phyloP scores from a whole-genome alignment of 1,140 invertebrate species.

The Heliconius hermathena region DNA sequence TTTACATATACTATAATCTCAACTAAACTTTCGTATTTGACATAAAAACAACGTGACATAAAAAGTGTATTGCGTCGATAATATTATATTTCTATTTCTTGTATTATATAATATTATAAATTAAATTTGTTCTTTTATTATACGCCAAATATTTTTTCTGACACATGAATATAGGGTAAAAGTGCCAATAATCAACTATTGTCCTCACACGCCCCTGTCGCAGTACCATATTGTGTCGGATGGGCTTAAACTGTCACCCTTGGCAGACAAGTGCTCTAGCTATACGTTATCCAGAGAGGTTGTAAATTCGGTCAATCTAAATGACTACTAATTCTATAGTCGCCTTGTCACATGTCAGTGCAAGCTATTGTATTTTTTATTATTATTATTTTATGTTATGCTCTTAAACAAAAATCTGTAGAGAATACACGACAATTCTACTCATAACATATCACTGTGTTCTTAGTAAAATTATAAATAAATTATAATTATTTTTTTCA shows the following conservation, averaged over 20 bases:
- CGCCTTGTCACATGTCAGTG: slow-evolving; percentile 64
- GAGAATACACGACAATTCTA: no score
- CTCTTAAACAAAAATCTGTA: no score
- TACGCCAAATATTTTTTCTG: background rate
- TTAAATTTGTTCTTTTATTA: background rate
- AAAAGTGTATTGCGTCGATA: no score
- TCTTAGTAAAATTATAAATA: no score
- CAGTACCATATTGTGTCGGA: slow-evolving; percentile 75
- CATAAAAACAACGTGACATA: no score
- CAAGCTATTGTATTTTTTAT: slow-evolving; percentile 35
- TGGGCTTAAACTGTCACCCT: slow-evolving; percentile 77
- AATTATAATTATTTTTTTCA: no score
- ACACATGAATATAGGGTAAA: slow-evolving; percentile 59
- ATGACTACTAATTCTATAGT: slow-evolving; percentile 80
- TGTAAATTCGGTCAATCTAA: slow-evolving; percentile 74
- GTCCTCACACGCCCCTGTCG: slow-evolving; percentile 59
- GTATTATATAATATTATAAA: background rate
- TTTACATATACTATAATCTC: no score
- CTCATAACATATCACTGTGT: no score
- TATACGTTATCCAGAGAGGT: slow-evolving; percentile 73
- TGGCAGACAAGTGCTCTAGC: slow-evolving; percentile 75
- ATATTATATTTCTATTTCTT: background rate
- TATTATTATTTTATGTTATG: background rate
- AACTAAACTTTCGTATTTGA: no score
- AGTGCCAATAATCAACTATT: slow-evolving; percentile 70